phyloP scores from a whole-genome alignment of 2,113 vertebrate species.

The Pseudois nayaur region DNA sequence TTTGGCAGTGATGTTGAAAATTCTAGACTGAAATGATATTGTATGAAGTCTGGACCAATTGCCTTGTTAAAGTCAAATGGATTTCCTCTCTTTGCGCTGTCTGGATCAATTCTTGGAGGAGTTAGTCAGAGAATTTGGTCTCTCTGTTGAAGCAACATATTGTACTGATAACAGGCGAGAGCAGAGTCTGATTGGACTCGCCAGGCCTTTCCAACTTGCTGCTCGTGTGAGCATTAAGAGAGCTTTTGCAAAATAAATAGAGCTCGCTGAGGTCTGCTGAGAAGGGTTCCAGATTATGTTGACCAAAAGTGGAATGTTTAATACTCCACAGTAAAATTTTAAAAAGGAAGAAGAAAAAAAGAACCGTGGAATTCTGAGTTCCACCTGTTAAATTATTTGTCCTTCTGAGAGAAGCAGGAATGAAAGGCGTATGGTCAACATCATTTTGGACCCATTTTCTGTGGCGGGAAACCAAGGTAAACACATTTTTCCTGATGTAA shows the following conservation, averaged over 20 bases:
- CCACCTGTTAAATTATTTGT: slow-evolving; percentile 87
- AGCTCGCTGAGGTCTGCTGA: slow-evolving; percentile 65
- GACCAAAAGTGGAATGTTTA: slow-evolving; percentile 65
- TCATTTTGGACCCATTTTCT: slow-evolving; percentile 79
- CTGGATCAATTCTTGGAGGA: slow-evolving; percentile 74
- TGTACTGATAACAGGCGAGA: slow-evolving; percentile 55
- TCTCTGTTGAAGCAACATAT: slow-evolving; percentile 53
- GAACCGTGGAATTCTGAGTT: slow-evolving; percentile 72
- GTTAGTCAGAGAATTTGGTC: slow-evolving; percentile 34
- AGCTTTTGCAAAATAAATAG: slow-evolving; percentile 66
- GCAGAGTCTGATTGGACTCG: slow-evolving; percentile 18
- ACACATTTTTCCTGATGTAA: slow-evolving; percentile 85
- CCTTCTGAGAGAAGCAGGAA: slow-evolving; percentile 72
- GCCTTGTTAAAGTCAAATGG: slow-evolving; percentile 69
- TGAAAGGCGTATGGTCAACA: slow-evolving; percentile 82
- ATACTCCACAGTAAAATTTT: slow-evolving; percentile 54
- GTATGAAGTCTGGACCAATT: slow-evolving; percentile 76
- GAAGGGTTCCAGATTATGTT: slow-evolving; percentile 72
- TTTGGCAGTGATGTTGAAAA: slow-evolving; percentile 76
- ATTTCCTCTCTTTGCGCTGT: slow-evolving; percentile 69
- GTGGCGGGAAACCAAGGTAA: slow-evolving; percentile 84
- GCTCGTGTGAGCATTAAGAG: slow-evolving; percentile 36
- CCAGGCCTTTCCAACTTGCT: slow-evolving; percentile 49
- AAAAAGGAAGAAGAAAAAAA: slow-evolving; percentile 41
- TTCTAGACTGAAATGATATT: slow-evolving; percentile 78